Percentiles rank a stretch among this genome's conserved stretches.
phyloP scores from a whole-genome alignment of 2,888 invertebrate species.

The Chrysomela aeneicollis region DNA sequence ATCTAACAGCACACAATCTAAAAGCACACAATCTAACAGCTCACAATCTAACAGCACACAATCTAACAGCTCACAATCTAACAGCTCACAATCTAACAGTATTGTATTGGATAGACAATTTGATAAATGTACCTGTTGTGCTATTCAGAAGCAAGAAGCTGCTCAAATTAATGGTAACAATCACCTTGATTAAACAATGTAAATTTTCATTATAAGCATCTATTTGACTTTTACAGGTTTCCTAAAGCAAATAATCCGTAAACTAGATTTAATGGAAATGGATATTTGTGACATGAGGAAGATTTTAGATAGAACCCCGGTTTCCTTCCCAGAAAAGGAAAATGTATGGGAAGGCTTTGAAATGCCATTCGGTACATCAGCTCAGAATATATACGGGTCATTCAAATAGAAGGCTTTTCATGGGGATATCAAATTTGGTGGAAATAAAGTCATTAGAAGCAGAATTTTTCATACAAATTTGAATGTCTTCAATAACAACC shows the following conservation, averaged over 20 bases:
- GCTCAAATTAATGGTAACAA: constrained; percentile 6
- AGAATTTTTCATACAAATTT: not conserved
- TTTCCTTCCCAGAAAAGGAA: not conserved
- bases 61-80: too few species aligned
- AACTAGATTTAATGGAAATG: not conserved
- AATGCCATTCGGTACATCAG: constrained; percentile 7
- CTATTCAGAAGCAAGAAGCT: constrained; percentile 14
- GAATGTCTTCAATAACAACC: not conserved
- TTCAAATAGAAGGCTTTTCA: constrained; percentile 6
- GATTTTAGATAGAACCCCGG: not conserved
- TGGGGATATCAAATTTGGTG: constrained; percentile 9
- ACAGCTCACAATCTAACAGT: too few species aligned
- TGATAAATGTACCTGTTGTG: constrained; percentile 16
- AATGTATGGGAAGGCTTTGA: constrained; percentile 1
- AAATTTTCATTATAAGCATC: too few species aligned
- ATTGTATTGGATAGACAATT: not conserved
- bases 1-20: too few species aligned
- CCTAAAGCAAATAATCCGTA: constrained; percentile 8
- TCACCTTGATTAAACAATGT: too few species aligned
- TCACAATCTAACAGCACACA: too few species aligned
- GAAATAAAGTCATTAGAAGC: constrained; percentile 5
- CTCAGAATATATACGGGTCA: constrained; percentile 9
- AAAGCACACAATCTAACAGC: too few species aligned
- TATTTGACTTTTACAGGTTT: constrained; percentile 2
- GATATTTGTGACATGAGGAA: constrained; percentile 6